Conservation (phyloP, 2,113 vertebrate species). For the Centropus bengalensis region DNA sequence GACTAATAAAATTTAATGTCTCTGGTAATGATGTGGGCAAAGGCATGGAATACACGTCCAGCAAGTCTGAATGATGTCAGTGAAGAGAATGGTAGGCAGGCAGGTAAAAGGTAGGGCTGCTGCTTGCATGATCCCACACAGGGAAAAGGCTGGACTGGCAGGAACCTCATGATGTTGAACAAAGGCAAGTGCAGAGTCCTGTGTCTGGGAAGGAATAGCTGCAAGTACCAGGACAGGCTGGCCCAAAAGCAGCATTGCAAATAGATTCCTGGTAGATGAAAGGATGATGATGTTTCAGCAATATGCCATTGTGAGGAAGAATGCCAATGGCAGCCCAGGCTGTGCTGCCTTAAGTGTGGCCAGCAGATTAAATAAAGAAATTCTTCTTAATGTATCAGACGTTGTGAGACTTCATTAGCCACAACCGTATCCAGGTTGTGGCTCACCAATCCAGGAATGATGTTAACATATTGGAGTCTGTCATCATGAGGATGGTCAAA, state of each 20-base stretch:
- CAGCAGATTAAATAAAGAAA: background rate
- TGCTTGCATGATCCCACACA: background rate
- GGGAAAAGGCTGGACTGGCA: background rate
- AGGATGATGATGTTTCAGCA: background rate
- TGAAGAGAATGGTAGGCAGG: accelerated
- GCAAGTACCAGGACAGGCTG: background rate
- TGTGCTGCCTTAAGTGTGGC: background rate
- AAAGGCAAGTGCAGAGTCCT: background rate
- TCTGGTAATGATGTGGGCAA: background rate
- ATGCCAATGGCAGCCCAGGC: accelerated
- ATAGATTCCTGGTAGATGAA: background rate
- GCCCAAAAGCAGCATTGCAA: background rate
- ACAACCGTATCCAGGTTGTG: no score
- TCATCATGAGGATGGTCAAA: accelerated
- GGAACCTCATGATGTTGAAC: background rate
- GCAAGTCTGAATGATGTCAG: background rate
- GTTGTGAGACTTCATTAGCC: background rate
- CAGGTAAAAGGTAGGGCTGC: background rate
- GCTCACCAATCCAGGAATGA: accelerated
- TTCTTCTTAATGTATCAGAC: background rate
- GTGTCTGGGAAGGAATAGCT: background rate
- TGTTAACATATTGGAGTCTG: background rate
- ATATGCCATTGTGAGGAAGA: accelerated
- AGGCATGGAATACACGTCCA: background rate
- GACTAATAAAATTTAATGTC: background rate